Evolutionary conservation across 2,797 vertebrate species (phyloP).

Genomic region (Sciurus vulgaris): DNA sequence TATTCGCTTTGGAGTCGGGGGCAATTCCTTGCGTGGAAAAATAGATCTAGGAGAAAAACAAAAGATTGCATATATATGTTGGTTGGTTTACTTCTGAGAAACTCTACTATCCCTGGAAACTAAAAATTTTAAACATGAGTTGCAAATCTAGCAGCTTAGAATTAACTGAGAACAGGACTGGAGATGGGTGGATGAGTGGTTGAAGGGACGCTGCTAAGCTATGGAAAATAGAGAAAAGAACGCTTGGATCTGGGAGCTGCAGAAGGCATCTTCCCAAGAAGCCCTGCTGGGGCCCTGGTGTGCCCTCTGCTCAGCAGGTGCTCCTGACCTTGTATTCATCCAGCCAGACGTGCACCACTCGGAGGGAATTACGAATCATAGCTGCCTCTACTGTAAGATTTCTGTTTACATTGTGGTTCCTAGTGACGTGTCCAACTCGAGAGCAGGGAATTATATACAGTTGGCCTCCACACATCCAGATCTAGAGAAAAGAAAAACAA

Average conservation of each 20-base stretch:
- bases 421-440: slow-evolving; percentile 95
- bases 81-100: neutral
- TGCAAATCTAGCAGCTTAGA: neutral
- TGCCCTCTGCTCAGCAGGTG: accelerated
- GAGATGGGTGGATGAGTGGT: neutral
- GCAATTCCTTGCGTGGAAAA: neutral
- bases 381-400: slow-evolving; percentile 90
- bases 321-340: slow-evolving; percentile 94
- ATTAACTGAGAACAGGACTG: neutral
- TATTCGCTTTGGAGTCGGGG: neutral
- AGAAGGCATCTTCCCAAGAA: too few species aligned
- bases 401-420: slow-evolving; percentile 86
- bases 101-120: slow-evolving; percentile 4
- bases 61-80: neutral
- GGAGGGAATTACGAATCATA: slow-evolving; percentile 92
- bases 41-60: neutral
- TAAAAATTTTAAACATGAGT: neutral
- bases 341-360: slow-evolving; percentile 96
- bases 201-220: neutral
- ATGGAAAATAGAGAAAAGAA: neutral
- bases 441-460: slow-evolving; percentile 96
- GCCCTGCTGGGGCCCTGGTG: accelerated
- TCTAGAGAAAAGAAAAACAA: slow-evolving; percentile 85
- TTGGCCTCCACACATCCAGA: slow-evolving; percentile 98
- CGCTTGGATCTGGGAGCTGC: neutral